These are phyloP conservation scores for Macaria notata DNA, from an alignment of 2,888 invertebrate genomes.

Conservation along the genomic window DNA sequence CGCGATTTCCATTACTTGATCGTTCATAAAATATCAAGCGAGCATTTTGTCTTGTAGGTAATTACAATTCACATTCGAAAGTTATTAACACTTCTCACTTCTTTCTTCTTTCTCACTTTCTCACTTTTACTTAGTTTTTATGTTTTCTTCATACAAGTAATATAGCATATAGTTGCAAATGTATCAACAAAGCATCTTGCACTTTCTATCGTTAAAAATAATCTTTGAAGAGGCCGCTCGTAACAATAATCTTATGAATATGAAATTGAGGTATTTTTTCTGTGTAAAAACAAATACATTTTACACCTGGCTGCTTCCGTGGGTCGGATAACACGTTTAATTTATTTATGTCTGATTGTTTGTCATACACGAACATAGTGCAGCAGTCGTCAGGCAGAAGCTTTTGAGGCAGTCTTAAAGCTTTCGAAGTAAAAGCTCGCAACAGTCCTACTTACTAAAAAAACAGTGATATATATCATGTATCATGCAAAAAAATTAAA, in stretches of 20 bases:
- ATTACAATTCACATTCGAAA: conserved; percentile 13
- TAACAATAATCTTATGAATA: conserved; percentile 2
- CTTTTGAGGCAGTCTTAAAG: too few species aligned
- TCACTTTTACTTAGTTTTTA: conserved; percentile 12
- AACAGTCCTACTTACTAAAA: too few species aligned
- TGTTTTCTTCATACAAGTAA: conserved; percentile 8
- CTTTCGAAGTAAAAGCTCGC: too few species aligned
- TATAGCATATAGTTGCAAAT: background rate
- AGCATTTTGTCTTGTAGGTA: conserved; percentile 1
- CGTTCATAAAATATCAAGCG: conserved; percentile 3
- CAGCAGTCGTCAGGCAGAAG: too few species aligned
- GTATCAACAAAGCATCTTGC: background rate
- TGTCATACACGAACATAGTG: too few species aligned
- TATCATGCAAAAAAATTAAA: too few species aligned
- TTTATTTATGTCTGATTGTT: too few species aligned
- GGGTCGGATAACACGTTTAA: too few species aligned
- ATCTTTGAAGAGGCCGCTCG: background rate
- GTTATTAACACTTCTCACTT: conserved; percentile 15
- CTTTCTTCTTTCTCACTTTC: too few species aligned
- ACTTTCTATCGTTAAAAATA: conserved; percentile 22
- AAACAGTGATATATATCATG: too few species aligned
- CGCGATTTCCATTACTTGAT: conserved; percentile 4
- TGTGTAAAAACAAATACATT: too few species aligned
- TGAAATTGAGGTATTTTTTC: background rate
- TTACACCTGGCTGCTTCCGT: too few species aligned